phyloP scores from a whole-genome alignment of 2,797 vertebrate genomes.

The Emydoidea blandingii region DNA sequence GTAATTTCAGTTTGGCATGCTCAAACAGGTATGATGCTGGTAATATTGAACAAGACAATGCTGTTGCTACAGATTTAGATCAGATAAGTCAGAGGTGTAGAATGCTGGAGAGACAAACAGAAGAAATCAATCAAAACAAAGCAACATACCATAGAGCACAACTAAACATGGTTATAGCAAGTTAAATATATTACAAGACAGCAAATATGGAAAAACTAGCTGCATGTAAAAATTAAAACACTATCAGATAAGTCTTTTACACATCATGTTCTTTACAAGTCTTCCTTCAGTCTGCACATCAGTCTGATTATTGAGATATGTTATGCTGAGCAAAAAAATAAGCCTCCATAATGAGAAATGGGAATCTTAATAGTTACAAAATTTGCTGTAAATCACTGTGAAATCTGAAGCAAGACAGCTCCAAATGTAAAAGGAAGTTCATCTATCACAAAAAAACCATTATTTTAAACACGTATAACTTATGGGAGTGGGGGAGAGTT shows the following conservation, averaged over 20 bases:
- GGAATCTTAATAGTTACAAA: not conserved
- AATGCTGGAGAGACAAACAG: not conserved
- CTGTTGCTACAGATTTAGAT: not conserved
- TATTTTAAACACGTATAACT: not conserved
- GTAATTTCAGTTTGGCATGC: not conserved
- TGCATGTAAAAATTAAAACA: not conserved
- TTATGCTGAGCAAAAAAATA: slow-evolving; percentile 11
- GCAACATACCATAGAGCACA: not conserved
- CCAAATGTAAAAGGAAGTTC: not conserved
- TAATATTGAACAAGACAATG: not conserved
- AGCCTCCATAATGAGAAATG: not conserved
- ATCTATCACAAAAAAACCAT: not conserved
- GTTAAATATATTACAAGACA: not conserved
- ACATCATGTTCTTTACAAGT: no score
- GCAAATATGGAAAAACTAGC: not conserved
- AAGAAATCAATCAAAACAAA: not conserved
- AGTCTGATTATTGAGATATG: not conserved
- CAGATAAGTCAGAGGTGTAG: not conserved
- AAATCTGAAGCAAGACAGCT: not conserved
- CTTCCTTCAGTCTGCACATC: not conserved
- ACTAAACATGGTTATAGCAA: not conserved
- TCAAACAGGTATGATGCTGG: not conserved
- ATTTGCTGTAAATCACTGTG: not conserved
- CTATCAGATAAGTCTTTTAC: not conserved
- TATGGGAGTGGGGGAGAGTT: not conserved